Base-by-base conservation (phyloP, 1,140 invertebrate species). In the Trichoplusia ni region DNA sequence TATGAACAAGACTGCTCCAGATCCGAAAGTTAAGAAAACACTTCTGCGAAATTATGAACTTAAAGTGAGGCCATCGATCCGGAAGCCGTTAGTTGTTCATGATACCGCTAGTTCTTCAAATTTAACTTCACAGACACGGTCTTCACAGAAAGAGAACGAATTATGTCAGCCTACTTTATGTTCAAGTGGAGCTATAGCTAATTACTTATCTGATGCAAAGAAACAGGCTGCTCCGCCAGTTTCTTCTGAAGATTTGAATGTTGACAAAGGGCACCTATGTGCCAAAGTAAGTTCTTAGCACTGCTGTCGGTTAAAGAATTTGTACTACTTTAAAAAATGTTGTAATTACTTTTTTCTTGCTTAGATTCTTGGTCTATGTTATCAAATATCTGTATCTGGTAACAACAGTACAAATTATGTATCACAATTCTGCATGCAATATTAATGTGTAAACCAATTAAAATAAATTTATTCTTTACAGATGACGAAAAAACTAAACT, bases 401-500 rank as follows among this genome's bases (percentile, higher is more conserved):
- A n/a, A n/a, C n/a, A n/a, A n/a, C n/a, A n/a, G n/a, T n/a, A n/a
- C n/a, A n/a, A n/a, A n/a, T n/a, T n/a, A n/a, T n/a, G n/a, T n/a
- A n/a, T n/a, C n/a, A n/a, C n/a, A n/a, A n/a, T n/a, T n/a, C n/a
- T n/a, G n/a, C n/a, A n/a, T n/a, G n/a, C n/a, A n/a, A n/a, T n/a
- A n/a, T n/a, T n/a, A n/a, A n/a, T n/a, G n/a, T n/a, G n/a, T n/a
- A n/a, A n/a, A n/a, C n/a, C 11, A 38, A 37, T 37, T n/a, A 13
- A 35, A 35, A 13, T 31, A 14, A 16, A 37, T 31, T 51, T 61
- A 29, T 63, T 58, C 63, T 11, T 84, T 89, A 27, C 74, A 90
- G 90, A 68, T 90, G 49, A 87, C 86, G 49, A 90, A 90, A 54
- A 86, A 83, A 53, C 59, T 90, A 16, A 91, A 91, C 73, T 90